phyloP scores from a whole-genome alignment of 2,113 vertebrate genomes.

The Xyliphius kryptos region DNA sequence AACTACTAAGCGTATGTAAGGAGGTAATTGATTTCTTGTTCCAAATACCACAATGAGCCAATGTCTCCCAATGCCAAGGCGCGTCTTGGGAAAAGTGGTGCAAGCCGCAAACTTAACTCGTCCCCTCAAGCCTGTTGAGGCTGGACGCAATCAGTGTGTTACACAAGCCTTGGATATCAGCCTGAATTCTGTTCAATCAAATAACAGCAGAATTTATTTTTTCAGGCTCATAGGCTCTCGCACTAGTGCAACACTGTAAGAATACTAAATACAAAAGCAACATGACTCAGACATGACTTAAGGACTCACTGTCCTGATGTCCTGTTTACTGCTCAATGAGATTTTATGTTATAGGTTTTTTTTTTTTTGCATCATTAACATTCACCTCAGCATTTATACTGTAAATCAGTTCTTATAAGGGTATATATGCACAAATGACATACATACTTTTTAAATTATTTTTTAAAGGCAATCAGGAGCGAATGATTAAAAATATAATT shows the following conservation, averaged over 20 bases:
- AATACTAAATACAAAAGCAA: not conserved
- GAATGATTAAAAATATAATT: too few relatives aligned
- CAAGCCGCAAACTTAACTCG: not conserved
- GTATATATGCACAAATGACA: too few relatives aligned
- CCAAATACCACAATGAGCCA: slow-evolving; percentile 8
- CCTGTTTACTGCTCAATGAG: too few relatives aligned
- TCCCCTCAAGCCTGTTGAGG: not conserved
- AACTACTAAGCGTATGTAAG: slow-evolving; percentile 25
- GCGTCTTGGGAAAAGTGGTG: not conserved
- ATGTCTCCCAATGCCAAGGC: slow-evolving; percentile 10
- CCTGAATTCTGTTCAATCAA: slow-evolving; percentile 1
- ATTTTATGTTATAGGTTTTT: too few relatives aligned
- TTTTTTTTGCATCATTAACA: too few relatives aligned
- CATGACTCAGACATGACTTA: too few relatives aligned
- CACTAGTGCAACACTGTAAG: not conserved
- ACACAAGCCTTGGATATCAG: slow-evolving; percentile 12
- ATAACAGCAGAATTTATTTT: not conserved
- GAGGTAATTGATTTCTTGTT: slow-evolving; percentile 27
- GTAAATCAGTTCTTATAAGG: too few relatives aligned
- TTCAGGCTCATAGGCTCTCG: slow-evolving; percentile 6
- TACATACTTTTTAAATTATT: too few relatives aligned
- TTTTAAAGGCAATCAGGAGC: too few relatives aligned
- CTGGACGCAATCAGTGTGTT: slow-evolving; percentile 7
- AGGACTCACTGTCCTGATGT: too few relatives aligned
- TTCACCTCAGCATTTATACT: too few relatives aligned